A percentile compares a stretch with the other conserved stretches of the same genome.
phyloP scores from a whole-genome alignment of 2,888 invertebrate species.

The Ischnus inquisitorius region DNA sequence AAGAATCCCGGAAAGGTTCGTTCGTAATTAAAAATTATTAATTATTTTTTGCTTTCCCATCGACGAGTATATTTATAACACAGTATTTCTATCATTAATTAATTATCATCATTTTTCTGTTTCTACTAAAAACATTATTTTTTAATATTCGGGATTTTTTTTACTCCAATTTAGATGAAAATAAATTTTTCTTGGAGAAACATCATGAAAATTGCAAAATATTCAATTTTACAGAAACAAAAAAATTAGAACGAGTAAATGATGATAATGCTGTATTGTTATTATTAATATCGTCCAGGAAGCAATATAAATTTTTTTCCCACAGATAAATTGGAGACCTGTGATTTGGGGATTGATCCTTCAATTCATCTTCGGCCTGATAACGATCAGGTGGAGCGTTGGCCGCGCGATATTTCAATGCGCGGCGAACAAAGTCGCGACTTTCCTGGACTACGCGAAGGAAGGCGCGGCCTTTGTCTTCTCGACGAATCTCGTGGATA shows the following conservation, averaged over 20 bases:
- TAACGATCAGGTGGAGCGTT: slow-evolving; percentile 94
- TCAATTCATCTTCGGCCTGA: slow-evolving; percentile 94
- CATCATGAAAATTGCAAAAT: too few relatives aligned
- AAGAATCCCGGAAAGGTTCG: slow-evolving; percentile 87
- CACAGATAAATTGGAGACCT: slow-evolving; percentile 91
- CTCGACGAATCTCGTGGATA: slow-evolving; percentile 89
- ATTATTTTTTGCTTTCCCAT: neutral
- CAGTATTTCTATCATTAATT: too few relatives aligned
- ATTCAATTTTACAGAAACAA: too few relatives aligned
- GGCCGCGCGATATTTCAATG: slow-evolving; percentile 91
- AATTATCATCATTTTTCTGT: too few relatives aligned
- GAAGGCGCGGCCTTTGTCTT: slow-evolving; percentile 95
- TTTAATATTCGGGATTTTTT: too few relatives aligned
- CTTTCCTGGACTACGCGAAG: slow-evolving; percentile 92
- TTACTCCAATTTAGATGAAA: too few relatives aligned
- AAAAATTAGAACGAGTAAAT: too few relatives aligned
- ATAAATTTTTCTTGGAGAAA: too few relatives aligned
- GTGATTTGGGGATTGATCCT: slow-evolving; percentile 92
- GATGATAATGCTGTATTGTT: too few relatives aligned
- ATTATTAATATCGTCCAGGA: too few relatives aligned
- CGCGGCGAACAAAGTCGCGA: slow-evolving; percentile 90
- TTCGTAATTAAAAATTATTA: slow-evolving; percentile 77
- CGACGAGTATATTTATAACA: too few relatives aligned
- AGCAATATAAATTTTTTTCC: slow-evolving; percentile 64
- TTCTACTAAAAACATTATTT: too few relatives aligned